Base-by-base conservation (phyloP, 64 coral and sea anemone species). In the Pocillopora verrucosa region DNA sequence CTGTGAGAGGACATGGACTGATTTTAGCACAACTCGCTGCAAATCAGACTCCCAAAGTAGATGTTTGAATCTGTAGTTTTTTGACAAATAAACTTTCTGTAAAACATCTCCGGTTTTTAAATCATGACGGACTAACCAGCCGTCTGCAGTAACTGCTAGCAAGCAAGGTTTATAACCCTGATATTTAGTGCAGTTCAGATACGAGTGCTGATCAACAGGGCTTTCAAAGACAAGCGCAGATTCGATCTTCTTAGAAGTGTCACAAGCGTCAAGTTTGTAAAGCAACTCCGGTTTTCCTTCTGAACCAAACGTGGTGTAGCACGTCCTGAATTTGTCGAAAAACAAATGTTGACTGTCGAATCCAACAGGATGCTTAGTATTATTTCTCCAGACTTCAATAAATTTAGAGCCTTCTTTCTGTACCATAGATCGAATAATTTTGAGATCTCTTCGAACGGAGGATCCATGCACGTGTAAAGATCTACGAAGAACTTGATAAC, bases 41-140 rank as follows among this genome's bases (percentile, higher is more conserved):
- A 99, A 75, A 88, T 93, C 94, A n/a, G 87, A 93, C 61, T 99
- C 97, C 97, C 97, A 99, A 22, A 85, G 51, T 26, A 99, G 79
- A 75, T 93, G 77, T 57, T 95, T 99, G 19, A 99, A 95, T 86
- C 87, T 95, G 78, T 92, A 93, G 0, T 80, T 76, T 61, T 59
- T 36, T 57, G 88, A 93, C 51, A 99, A 89, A 79, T 86, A 99
- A 16, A 99, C 69, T 13, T 56, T 75, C 74, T 99, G 88, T 59
- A 99, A 76, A 16, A 76, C 62, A 51, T 82, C 22, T 37, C 97
- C 94, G 36, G 84, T 91, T 13, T 87, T 88, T 16, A 93, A 36
- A 61, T 99, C 74, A 61, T 95, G 83, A 26, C 94, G 84, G 3
- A 84, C 81, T 11, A 99, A 75, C 65, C 79, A 89, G 7, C 94